These are phyloP conservation scores for Oreochromis spilurus DNA, from an alignment of 2,113 vertebrate species.

Conservation along the genomic window DNA sequence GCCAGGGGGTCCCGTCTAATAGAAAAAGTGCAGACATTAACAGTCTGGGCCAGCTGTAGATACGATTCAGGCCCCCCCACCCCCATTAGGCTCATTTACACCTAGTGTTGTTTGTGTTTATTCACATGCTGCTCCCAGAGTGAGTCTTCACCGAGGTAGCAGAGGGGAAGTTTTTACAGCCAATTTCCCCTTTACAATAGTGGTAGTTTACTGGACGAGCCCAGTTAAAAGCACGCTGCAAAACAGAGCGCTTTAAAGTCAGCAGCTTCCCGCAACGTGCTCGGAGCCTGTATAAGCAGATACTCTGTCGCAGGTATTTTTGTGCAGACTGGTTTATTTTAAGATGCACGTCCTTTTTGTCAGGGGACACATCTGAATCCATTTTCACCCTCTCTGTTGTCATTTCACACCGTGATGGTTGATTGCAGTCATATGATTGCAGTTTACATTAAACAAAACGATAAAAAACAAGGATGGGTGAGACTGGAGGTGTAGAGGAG, in stretches of 20 bases:
- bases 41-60: slow-evolving; percentile 44
- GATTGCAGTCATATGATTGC: neutral
- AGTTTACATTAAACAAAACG: neutral
- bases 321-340: neutral
- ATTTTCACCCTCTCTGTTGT: neutral
- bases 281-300: neutral
- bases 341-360: neutral
- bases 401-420: neutral
- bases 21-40: slow-evolving; percentile 57
- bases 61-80: neutral
- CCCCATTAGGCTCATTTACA: slow-evolving; percentile 34
- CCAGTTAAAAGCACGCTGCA: neutral
- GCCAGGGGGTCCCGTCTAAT: slow-evolving; percentile 38
- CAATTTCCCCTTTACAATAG: slow-evolving; percentile 47
- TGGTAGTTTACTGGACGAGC: slow-evolving; percentile 24
- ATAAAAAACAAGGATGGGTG: neutral
- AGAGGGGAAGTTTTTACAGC: slow-evolving; percentile 29
- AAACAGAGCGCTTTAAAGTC: slow-evolving; percentile 8
- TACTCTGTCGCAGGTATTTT: neutral
- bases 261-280: neutral
- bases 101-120: slow-evolving; percentile 53
- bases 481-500: neutral
- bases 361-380: neutral
- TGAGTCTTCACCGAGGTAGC: neutral
- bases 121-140: slow-evolving; percentile 29